Evolutionary conservation across 2,888 invertebrate species (phyloP).

Genomic region (Stratiomys singularior): DNA sequence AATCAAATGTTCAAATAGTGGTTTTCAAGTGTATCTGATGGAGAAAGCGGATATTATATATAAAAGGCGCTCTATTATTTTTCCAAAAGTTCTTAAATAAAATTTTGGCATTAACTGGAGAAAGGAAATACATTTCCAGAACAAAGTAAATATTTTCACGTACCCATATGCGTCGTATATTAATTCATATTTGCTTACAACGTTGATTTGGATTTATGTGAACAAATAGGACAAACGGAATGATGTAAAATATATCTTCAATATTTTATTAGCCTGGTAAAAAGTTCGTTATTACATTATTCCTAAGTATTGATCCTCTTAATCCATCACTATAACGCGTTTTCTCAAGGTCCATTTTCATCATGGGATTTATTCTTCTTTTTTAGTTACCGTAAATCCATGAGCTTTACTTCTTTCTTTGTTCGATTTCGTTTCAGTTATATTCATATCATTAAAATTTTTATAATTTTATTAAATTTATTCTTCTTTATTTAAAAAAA

Average conservation of each 20-base stretch:
- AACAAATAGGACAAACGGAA: constrained; percentile 13
- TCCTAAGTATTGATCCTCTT: constrained; percentile 2
- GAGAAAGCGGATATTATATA: too few relatives aligned
- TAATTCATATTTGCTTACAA: too few relatives aligned
- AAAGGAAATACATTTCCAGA: too few relatives aligned
- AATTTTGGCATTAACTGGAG: too few relatives aligned
- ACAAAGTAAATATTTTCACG: too few relatives aligned
- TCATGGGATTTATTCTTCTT: background rate
- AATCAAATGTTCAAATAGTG: too few relatives aligned
- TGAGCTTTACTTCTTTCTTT: background rate
- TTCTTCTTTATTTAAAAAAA: constrained; percentile 26
- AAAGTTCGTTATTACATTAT: constrained; percentile 22
- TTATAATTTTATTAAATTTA: constrained; percentile 19
- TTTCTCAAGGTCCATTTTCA: background rate
- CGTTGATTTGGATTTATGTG: background rate
- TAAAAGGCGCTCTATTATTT: too few relatives aligned
- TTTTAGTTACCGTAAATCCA: background rate
- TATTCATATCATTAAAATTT: constrained; percentile 9
- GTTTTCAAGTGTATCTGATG: too few relatives aligned
- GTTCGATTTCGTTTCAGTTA: constrained; percentile 17
- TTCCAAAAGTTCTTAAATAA: too few relatives aligned
- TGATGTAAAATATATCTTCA: background rate
- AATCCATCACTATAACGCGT: background rate
- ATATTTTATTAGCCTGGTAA: background rate
- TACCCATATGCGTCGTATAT: too few relatives aligned